Evolutionary conservation across 2,888 invertebrate species (phyloP).

Genomic region (Cephus spinipes): DNA sequence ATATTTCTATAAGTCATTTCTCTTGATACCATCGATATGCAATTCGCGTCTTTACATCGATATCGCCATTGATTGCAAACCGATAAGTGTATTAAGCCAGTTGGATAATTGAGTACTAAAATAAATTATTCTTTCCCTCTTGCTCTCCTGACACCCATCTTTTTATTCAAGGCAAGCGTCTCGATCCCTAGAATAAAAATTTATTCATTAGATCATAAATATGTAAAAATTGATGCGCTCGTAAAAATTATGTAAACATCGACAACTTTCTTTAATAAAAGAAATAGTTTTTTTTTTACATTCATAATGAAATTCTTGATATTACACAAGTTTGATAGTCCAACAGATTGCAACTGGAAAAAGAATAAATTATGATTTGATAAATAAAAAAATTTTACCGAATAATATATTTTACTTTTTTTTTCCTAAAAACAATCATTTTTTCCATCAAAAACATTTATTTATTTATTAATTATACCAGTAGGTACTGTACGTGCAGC

Average conservation of each 20-base stretch:
- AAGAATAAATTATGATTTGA: neutral
- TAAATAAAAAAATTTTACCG: neutral
- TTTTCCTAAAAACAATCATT: neutral
- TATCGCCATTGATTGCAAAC: neutral
- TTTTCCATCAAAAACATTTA: neutral
- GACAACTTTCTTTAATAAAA: neutral
- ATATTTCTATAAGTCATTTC: neutral
- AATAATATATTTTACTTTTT: neutral
- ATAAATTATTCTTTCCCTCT: neutral
- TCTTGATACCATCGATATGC: neutral
- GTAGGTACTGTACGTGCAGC: neutral
- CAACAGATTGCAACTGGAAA: neutral
- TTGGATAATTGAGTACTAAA: neutral
- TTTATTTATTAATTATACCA: neutral
- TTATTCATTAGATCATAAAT: neutral
- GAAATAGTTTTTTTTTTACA: neutral
- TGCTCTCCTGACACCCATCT: neutral
- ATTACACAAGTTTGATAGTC: neutral
- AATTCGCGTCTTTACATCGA: neutral
- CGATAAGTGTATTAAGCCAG: neutral
- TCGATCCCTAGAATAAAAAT: neutral
- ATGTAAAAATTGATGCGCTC: neutral
- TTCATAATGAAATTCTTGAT: neutral
- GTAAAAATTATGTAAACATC: neutral
- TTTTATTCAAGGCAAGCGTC: neutral